These are phyloP conservation scores for Julus scanicus DNA, from an alignment of 2,888 invertebrate genomes.

Conservation along the genomic window DNA sequence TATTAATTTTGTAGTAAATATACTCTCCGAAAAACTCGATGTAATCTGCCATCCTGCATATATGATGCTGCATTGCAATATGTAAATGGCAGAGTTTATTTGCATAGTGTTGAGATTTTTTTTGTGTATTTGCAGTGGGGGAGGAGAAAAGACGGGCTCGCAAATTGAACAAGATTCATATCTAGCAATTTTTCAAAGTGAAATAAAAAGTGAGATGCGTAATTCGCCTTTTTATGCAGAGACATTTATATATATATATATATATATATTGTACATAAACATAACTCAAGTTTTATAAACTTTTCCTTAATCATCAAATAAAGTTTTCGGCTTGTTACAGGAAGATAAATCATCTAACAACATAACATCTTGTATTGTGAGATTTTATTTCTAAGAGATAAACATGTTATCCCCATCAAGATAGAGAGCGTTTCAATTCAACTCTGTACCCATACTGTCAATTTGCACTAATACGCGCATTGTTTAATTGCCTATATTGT, in stretches of 20 bases:
- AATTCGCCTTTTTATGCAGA: background rate
- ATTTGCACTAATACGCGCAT: too few species aligned
- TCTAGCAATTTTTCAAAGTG: conserved; percentile 36
- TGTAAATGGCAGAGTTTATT: background rate
- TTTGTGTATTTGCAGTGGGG: background rate
- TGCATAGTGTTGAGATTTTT: background rate
- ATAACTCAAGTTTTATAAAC: conserved; percentile 24
- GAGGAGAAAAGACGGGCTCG: background rate
- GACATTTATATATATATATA: background rate
- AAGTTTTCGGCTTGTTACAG: background rate
- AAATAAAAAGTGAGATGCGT: conserved; percentile 10
- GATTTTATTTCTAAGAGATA: background rate
- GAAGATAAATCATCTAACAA: background rate
- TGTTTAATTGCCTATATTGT: background rate
- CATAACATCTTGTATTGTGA: background rate
- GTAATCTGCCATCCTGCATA: background rate
- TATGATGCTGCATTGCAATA: background rate
- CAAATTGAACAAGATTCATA: conserved; percentile 21
- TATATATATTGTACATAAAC: background rate
- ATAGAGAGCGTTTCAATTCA: background rate
- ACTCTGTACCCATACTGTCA: too few species aligned
- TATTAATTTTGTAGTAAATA: conserved; percentile 38
- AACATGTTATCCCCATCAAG: too few species aligned
- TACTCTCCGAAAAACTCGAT: conserved; percentile 33
- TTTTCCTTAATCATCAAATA: conserved; percentile 40